Evolutionary conservation across 1,140 invertebrate species (phyloP).

Genomic region (Drosophila bocki): DNA sequence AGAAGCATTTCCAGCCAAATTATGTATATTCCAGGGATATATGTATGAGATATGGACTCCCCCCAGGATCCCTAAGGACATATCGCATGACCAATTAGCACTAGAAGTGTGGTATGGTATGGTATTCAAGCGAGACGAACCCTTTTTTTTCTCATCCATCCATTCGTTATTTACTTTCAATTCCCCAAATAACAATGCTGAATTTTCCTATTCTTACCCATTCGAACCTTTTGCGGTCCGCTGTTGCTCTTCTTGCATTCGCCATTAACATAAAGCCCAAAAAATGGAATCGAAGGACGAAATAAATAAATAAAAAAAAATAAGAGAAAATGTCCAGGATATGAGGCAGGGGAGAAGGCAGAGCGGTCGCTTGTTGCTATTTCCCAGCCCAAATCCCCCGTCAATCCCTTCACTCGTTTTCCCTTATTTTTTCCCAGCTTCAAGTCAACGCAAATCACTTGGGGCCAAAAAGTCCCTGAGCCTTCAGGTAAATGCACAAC

Average conservation of each 20-base stretch:
- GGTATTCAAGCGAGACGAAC: slow-evolving; percentile 1
- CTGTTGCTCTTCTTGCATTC: slow-evolving; percentile 11
- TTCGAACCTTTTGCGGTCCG: slow-evolving; percentile 42
- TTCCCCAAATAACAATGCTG: slow-evolving; percentile 64
- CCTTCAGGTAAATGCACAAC: slow-evolving; percentile 36
- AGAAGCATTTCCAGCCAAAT: slow-evolving; percentile 28
- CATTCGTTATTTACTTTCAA: slow-evolving; percentile 74
- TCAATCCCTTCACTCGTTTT: background rate
- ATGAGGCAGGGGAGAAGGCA: background rate
- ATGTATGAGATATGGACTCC: background rate
- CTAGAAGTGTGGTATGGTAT: background rate
- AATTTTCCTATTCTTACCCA: slow-evolving; percentile 61
- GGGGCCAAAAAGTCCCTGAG: slow-evolving; percentile 29
- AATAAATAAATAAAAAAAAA: slow-evolving; percentile 59
- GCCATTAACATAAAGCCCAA: slow-evolving; percentile 53
- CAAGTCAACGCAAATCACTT: slow-evolving; percentile 31
- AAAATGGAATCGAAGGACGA: slow-evolving; percentile 38
- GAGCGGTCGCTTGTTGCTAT: slow-evolving; percentile 23
- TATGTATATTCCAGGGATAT: slow-evolving; percentile 42
- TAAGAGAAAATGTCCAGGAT: slow-evolving; percentile 26
- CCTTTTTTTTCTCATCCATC: slow-evolving; percentile 16
- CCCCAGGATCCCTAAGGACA: slow-evolving; percentile 3
- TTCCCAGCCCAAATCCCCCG: background rate
- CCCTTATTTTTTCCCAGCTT: slow-evolving; percentile 1
- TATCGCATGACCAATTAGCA: slow-evolving; percentile 77